A percentile compares a stretch with the other conserved stretches of the same genome.
These are phyloP conservation scores for Burhinus oedicnemus DNA, from an alignment of 2,113 vertebrate genomes.

Conservation along the genomic window DNA sequence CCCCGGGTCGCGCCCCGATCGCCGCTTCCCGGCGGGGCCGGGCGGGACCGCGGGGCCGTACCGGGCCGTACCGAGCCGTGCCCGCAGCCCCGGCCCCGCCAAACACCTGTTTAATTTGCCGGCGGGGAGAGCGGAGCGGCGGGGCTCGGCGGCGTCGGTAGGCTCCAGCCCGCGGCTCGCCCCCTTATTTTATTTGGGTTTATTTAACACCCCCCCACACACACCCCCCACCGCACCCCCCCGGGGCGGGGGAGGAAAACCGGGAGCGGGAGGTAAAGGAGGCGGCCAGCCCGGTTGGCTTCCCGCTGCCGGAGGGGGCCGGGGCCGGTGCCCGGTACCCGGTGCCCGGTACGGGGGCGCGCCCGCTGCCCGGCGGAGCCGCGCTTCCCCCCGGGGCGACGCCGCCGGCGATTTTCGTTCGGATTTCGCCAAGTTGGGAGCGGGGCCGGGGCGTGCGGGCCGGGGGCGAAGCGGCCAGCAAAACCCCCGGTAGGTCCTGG, in stretches of 20 bases:
- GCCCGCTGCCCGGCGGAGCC: neutral
- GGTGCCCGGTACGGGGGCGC: neutral
- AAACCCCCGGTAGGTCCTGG: neutral
- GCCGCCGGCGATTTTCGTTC: neutral
- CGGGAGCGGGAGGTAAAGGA: neutral
- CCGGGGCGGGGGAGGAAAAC: neutral
- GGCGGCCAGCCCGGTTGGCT: neutral
- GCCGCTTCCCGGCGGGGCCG: neutral
- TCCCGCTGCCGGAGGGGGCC: neutral
- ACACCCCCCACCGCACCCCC: no score
- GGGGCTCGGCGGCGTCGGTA: neutral
- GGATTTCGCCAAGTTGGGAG: neutral
- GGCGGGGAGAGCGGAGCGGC: neutral
- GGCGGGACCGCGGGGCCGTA: neutral
- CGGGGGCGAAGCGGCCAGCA: neutral
- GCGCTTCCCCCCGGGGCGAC: neutral
- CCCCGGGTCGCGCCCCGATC: neutral
- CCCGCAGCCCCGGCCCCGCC: neutral
- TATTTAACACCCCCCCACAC: neutral
- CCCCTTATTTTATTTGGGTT: neutral
- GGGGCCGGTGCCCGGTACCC: no score
- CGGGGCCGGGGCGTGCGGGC: neutral
- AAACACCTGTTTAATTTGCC: conserved; percentile 61
- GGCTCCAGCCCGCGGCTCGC: neutral
- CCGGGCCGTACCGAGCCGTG: neutral